Base-by-base conservation (phyloP, 2,888 invertebrate species). In the Zeuzera pyrina region DNA sequence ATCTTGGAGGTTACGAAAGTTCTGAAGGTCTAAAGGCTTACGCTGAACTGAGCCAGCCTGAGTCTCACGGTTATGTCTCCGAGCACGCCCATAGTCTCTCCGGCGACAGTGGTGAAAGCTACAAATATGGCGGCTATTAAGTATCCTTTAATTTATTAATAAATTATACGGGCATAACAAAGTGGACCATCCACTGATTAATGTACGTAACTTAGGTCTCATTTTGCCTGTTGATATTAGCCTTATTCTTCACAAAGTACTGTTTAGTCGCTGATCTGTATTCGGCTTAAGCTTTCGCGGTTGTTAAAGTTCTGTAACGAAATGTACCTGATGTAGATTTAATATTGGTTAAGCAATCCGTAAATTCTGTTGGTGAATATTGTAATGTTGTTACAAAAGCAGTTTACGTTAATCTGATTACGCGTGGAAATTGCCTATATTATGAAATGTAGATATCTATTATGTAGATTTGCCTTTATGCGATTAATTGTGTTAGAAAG, bases 271-370 rank as follows among this genome's bases (percentile, higher is more conserved):
- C 42, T 52, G 45, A 46, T 54, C 47, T 26, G 24, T 13, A 34
- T 52, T 56, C 45, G 53, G 51, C 51, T 54, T 54, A 49, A 41
- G 45, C 46, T 52, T 48, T 41, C 57, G 45, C 57, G 45, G 43
- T 61, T 53, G 43, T 52, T 50, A 47, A 39, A 41, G 43, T 51
- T 55, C 47, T 31, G 38, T 44, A 46, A 38, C 35, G 45, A 54
- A 30, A 66, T 51, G 81, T 81, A 81, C 78, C 81, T 79, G 81
- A 81, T 53, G 55, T 71, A 74, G 66, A 47, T 52, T 51, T 62
- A 61, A 56, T 57, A 52, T 54, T 55, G 50, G 55, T 54, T 55
- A 54, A 52, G 45, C 36, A 46, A 52, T 48, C 57, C 54, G 57
- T 60, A 57, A 57, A 59, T 59, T 61, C 53, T 54, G 29, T 19